phyloP scores from a whole-genome alignment of 2,888 invertebrate species.

The Bugula neritina region DNA sequence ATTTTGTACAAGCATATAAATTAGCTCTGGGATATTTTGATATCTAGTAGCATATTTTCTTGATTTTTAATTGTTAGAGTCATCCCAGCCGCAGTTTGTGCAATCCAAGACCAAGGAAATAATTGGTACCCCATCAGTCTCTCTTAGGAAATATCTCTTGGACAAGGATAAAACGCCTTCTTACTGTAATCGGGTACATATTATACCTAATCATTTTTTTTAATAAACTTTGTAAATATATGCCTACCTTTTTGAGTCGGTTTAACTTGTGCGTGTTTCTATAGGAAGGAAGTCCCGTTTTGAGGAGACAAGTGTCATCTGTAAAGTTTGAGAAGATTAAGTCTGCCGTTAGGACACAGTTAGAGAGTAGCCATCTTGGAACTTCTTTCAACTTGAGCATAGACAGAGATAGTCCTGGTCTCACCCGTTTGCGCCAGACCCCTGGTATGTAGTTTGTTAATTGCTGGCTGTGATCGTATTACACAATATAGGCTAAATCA shows the following conservation, averaged over 20 bases:
- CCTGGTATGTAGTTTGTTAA: conserved; percentile 24
- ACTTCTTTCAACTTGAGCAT: neutral
- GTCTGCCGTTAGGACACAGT: neutral
- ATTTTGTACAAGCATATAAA: no score
- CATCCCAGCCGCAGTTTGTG: no score
- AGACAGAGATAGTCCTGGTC: conserved; percentile 24
- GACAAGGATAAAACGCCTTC: neutral
- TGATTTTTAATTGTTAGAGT: no score
- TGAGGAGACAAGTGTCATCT: neutral
- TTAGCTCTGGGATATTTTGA: no score
- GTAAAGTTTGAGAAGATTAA: neutral
- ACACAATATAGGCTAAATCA: no score
- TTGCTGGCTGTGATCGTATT: no score
- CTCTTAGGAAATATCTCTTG: neutral
- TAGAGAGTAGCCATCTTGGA: neutral
- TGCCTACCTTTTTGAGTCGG: no score
- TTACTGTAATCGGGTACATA: neutral
- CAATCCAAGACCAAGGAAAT: neutral
- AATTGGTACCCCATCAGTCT: neutral
- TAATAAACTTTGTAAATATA: no score
- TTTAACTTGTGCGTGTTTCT: neutral
- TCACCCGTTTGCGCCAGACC: conserved; percentile 12
- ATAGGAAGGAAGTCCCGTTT: neutral
- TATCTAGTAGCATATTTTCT: no score
- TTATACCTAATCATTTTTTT: no score